Evolutionary conservation across 1,140 invertebrate genomes (phyloP).

Genomic region (Leptonema lineaticorne): DNA sequence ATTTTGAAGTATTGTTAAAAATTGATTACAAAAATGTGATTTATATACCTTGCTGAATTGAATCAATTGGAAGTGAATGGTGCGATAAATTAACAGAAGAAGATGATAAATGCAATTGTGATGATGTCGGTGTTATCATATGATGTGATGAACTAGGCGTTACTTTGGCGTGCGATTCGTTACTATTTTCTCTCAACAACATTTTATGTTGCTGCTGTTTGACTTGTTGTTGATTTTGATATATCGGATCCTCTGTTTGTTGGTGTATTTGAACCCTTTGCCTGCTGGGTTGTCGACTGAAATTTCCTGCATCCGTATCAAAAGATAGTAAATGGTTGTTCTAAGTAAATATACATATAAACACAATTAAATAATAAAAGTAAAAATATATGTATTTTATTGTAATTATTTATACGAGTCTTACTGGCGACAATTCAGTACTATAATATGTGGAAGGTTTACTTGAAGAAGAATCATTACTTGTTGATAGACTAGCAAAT

Average conservation of each 20-base stretch:
- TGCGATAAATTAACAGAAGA: constrained; percentile 18
- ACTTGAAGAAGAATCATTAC: constrained; percentile 48
- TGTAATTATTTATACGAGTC: neutral
- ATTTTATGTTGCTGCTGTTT: constrained; percentile 36
- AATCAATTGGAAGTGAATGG: constrained; percentile 31
- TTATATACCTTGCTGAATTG: constrained; percentile 34
- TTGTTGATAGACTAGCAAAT: constrained; percentile 69
- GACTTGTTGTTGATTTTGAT: constrained; percentile 57
- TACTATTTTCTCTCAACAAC: constrained; percentile 36
- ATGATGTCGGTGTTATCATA: constrained; percentile 29
- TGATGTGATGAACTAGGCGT: constrained; percentile 25
- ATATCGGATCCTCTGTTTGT: constrained; percentile 54
- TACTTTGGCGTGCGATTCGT: constrained; percentile 24
- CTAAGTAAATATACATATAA: no score
- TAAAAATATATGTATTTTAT: neutral
- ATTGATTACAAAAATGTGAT: neutral
- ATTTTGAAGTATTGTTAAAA: neutral
- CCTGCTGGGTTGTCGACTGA: constrained; percentile 53
- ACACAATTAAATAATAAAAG: neutral
- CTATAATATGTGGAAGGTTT: constrained; percentile 16
- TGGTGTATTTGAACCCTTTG: constrained; percentile 34
- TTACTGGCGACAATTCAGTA: constrained; percentile 14
- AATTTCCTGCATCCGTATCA: constrained; percentile 47
- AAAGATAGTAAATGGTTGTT: neutral
- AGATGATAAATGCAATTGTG: constrained; percentile 25